Conservation (phyloP, 2,113 vertebrate genomes). For the Gavia stellata region DNA sequence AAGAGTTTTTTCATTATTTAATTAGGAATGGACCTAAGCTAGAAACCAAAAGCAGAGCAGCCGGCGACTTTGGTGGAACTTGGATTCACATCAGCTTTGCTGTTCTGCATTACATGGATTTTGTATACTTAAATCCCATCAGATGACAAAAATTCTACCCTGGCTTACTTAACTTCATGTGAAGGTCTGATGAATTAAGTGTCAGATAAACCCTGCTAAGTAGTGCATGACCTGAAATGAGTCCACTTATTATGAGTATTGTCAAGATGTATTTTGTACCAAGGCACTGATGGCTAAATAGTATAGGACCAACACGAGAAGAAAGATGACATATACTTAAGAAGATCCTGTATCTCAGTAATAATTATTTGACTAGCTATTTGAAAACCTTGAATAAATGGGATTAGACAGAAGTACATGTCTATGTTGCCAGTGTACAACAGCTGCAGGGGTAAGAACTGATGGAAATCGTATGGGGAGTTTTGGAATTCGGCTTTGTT, state of each 20-base stretch:
- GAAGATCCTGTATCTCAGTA: background rate
- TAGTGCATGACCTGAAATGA: background rate
- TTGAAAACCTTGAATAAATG: background rate
- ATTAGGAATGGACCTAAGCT: background rate
- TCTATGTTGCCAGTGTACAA: background rate
- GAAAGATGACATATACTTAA: background rate
- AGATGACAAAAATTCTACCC: background rate
- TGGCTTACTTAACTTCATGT: background rate
- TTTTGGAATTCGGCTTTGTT: rapidly evolving
- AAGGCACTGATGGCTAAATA: background rate
- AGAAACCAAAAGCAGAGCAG: background rate
- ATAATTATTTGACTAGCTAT: background rate
- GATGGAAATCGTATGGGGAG: background rate
- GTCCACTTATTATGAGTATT: background rate
- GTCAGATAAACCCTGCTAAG: background rate
- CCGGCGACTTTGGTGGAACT: background rate
- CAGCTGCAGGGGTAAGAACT: background rate
- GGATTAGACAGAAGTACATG: background rate
- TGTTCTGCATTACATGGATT: background rate
- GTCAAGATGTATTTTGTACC: background rate
- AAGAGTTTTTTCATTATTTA: background rate
- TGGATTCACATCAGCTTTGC: background rate
- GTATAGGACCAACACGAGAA: background rate
- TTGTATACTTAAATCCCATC: background rate
- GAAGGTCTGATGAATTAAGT: background rate